phyloP scores from a whole-genome alignment of 2,797 vertebrate species.

The Myotis daubentonii region DNA sequence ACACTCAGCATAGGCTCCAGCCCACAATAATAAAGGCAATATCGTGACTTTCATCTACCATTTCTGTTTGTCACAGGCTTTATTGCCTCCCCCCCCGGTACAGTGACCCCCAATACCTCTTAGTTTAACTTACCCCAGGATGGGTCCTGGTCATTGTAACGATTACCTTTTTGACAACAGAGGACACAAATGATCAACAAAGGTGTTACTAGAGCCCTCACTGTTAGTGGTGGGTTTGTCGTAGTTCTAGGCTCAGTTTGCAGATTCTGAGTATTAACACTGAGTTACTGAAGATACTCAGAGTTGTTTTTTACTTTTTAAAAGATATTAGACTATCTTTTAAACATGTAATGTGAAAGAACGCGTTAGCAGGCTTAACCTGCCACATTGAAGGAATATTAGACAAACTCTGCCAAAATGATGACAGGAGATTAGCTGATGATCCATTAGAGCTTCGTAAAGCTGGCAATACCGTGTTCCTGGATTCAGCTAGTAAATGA shows the following conservation, averaged over 20 bases:
- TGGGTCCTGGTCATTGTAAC: not conserved
- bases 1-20: not conserved
- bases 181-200: not conserved
- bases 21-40: not conserved
- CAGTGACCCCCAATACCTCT: not conserved
- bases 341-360: not conserved
- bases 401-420: not conserved
- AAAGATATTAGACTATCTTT: not conserved
- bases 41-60: not conserved
- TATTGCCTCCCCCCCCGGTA: not conserved
- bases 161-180: not conserved
- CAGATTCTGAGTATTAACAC: not conserved
- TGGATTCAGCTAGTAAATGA: not conserved
- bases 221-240: not conserved
- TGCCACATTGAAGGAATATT: not conserved
- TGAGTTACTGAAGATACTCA: not conserved
- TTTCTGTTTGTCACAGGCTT: not conserved
- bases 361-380: not conserved
- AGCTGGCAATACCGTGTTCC: not conserved
- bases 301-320: not conserved
- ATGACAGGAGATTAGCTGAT: constrained; percentile 27
- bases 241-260: not conserved
- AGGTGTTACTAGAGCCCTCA: not conserved
- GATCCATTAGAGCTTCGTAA: not conserved
- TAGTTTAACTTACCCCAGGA: not conserved